phyloP scores from a whole-genome alignment of 2,888 invertebrate genomes.

The Leptinotarsa haldemani region DNA sequence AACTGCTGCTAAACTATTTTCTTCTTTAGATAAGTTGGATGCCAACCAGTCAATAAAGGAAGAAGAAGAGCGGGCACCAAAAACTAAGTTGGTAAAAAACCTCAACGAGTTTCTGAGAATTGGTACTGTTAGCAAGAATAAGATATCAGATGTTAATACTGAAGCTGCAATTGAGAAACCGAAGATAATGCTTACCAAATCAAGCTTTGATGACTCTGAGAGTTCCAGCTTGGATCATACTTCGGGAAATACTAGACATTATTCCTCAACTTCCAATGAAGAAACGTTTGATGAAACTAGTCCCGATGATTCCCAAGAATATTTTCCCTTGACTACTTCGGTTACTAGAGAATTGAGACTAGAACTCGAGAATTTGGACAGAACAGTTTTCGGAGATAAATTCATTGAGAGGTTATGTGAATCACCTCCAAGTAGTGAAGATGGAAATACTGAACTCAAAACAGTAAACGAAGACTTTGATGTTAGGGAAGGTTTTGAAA shows the following conservation, averaged over 20 bases:
- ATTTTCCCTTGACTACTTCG: conserved; percentile 88
- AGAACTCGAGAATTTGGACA: conserved; percentile 85
- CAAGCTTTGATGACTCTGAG: conserved; percentile 68
- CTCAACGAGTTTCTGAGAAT: conserved; percentile 87
- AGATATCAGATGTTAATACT: conserved; percentile 49
- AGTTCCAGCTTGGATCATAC: conserved; percentile 60
- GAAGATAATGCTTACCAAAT: conserved; percentile 67
- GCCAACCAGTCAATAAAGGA: conserved; percentile 61
- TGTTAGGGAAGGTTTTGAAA: conserved; percentile 44
- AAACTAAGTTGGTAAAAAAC: conserved; percentile 74
- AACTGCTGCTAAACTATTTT: conserved; percentile 68
- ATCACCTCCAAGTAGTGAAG: conserved; percentile 55
- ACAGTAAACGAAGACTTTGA: conserved; percentile 38
- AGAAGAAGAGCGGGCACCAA: conserved; percentile 64
- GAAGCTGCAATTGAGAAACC: conserved; percentile 58
- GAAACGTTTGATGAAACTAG: conserved; percentile 73
- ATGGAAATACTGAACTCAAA: conserved; percentile 46
- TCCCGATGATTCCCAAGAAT: conserved; percentile 84
- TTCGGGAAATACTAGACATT: conserved; percentile 56
- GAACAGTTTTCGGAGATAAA: conserved; percentile 81
- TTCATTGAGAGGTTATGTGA: conserved; percentile 58
- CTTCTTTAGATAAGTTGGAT: conserved; percentile 72
- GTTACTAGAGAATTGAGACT: conserved; percentile 85
- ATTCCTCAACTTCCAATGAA: conserved; percentile 58
- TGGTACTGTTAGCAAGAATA: conserved; percentile 75